A percentile compares a stretch with the other conserved stretches of the same genome.
Conservation (phyloP, 2,113 vertebrate genomes). For the Catharus minimus region DNA sequence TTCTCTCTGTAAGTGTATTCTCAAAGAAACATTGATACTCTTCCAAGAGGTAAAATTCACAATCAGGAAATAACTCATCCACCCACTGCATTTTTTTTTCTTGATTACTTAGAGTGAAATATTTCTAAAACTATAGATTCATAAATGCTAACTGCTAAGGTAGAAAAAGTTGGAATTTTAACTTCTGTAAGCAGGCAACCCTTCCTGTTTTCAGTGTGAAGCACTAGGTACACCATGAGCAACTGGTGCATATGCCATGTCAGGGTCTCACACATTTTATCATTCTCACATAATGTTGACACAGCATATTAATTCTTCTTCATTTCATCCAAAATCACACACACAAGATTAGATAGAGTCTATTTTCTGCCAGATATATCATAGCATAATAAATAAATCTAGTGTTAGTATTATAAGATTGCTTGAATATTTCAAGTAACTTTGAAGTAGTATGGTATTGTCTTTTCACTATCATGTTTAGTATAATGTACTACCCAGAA, state of each 20-base stretch:
- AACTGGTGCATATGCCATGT: not conserved
- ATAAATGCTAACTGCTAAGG: not conserved
- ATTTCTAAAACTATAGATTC: not conserved
- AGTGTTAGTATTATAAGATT: not conserved
- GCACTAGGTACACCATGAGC: accelerated
- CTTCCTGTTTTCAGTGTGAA: accelerated
- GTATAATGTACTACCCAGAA: not conserved
- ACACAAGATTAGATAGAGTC: not conserved
- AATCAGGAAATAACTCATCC: not conserved
- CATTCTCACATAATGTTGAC: not conserved
- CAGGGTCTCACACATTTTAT: not conserved
- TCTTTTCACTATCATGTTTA: not conserved
- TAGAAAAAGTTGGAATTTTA: not conserved
- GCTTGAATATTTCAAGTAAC: not conserved
- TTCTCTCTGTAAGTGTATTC: not conserved
- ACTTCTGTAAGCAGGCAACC: not conserved
- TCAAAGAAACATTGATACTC: not conserved
- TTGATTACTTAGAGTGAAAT: not conserved
- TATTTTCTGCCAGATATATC: not conserved
- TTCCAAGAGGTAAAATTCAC: not conserved
- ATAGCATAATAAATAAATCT: not conserved
- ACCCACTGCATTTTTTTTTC: not conserved
- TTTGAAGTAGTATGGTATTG: not conserved
- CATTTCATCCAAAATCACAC: not conserved
- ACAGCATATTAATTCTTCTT: not conserved